Evolutionary conservation across 2,888 invertebrate species (phyloP).

Genomic region (Microctonus aethiopoides): DNA sequence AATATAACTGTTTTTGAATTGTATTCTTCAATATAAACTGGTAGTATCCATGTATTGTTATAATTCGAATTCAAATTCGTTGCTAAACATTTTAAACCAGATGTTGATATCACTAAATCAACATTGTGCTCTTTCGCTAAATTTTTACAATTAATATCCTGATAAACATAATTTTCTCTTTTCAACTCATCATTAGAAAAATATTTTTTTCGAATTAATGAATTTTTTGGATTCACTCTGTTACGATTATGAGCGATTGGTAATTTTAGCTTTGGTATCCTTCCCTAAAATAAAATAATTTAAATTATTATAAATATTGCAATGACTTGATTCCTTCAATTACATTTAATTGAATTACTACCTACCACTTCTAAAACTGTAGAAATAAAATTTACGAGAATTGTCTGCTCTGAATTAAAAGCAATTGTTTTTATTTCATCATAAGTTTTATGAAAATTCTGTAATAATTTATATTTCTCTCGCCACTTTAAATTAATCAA

Average conservation of each 20-base stretch:
- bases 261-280: slow-evolving; percentile 39
- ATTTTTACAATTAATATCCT: slow-evolving; percentile 51
- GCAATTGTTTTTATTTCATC: slow-evolving; percentile 47
- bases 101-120: slow-evolving; percentile 57
- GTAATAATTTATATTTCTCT: slow-evolving; percentile 40
- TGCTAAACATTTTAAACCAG: slow-evolving; percentile 54
- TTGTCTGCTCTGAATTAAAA: slow-evolving; percentile 45
- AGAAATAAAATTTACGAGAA: slow-evolving; percentile 42
- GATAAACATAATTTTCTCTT: slow-evolving; percentile 49
- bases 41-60: slow-evolving; percentile 52
- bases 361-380: slow-evolving; percentile 46
- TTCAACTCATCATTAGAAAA: slow-evolving; percentile 1
- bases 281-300: slow-evolving; percentile 44
- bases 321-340: neutral
- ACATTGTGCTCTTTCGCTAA: slow-evolving; percentile 48
- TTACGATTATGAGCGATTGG: slow-evolving; percentile 38
- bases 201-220: slow-evolving; percentile 22
- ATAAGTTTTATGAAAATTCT: slow-evolving; percentile 50
- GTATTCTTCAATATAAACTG: slow-evolving; percentile 48
- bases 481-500: slow-evolving; percentile 48
- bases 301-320: neutral
- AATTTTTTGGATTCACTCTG: slow-evolving; percentile 17
- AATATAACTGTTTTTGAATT: slow-evolving; percentile 53
- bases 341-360: neutral
- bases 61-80: slow-evolving; percentile 48